Evolutionary conservation across 2,113 vertebrate species (phyloP).

Genomic region (Pycnonotus jocosus): DNA sequence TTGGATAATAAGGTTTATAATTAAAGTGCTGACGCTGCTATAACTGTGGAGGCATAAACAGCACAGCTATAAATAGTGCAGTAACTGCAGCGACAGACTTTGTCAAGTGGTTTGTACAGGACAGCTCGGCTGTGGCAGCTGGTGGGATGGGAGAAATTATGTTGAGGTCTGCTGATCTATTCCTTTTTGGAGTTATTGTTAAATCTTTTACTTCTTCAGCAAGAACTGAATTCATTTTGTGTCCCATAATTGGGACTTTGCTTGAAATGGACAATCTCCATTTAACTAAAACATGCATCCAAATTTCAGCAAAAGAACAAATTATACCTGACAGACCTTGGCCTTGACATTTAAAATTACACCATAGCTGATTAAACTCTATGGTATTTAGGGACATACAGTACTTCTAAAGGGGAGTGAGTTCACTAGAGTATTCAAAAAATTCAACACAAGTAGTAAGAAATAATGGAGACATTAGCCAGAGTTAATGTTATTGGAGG

Average conservation of each 20-base stretch:
- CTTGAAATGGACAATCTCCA: conserved; percentile 49
- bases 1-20: conserved; percentile 59
- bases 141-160: conserved; percentile 42
- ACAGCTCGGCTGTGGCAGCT: conserved; percentile 29
- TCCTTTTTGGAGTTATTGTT: conserved; percentile 43
- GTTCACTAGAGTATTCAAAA: background rate
- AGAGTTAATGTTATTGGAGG: background rate
- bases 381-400: background rate
- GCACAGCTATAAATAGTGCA: conserved; percentile 51
- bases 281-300: conserved; percentile 42
- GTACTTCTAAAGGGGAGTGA: background rate
- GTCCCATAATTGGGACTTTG: background rate
- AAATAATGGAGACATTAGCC: background rate
- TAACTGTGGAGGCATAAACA: conserved; percentile 52
- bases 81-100: conserved; percentile 46
- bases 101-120: conserved; percentile 24
- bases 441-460: background rate
- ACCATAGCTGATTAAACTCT: conserved; percentile 9
- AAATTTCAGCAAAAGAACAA: conserved; percentile 56
- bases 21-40: conserved; percentile 65
- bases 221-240: conserved; percentile 37
- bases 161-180: conserved; percentile 55
- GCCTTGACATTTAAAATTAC: conserved; percentile 52
- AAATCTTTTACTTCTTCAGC: conserved; percentile 33
- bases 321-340: conserved; percentile 50